Conservation (phyloP, 2,113 vertebrate species). For the Alligator mississippiensis region DNA sequence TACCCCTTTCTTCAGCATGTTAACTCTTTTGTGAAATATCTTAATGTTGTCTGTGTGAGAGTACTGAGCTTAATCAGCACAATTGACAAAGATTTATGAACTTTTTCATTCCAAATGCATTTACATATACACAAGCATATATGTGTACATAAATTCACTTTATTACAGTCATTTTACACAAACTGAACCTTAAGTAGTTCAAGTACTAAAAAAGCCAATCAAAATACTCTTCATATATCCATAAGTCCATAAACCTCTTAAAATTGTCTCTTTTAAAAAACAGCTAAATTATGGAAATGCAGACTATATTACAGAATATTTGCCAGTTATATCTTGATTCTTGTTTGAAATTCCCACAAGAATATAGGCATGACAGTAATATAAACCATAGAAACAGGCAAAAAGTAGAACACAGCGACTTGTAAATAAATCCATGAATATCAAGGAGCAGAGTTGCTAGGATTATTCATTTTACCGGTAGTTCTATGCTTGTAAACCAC, state of each 20-base stretch:
- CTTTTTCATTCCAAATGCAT: slow-evolving; percentile 59
- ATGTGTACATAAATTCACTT: slow-evolving; percentile 67
- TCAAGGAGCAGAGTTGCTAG: slow-evolving; percentile 68
- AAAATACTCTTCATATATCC: slow-evolving; percentile 65
- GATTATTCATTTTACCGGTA: slow-evolving; percentile 67
- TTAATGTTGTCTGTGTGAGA: slow-evolving; percentile 36
- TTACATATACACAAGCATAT: slow-evolving; percentile 59
- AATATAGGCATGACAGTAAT: slow-evolving; percentile 56
- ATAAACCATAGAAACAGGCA: slow-evolving; percentile 62
- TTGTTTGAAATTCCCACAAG: slow-evolving; percentile 72
- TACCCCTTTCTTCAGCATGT: slow-evolving; percentile 21
- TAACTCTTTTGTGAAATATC: slow-evolving; percentile 61
- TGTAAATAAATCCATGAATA: slow-evolving; percentile 77
- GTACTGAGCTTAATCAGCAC: slow-evolving; percentile 58
- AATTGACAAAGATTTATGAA: slow-evolving; percentile 66
- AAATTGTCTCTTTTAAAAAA: slow-evolving; percentile 66
- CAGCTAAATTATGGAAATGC: slow-evolving; percentile 71
- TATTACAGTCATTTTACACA: slow-evolving; percentile 71
- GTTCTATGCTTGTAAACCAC: slow-evolving; percentile 68
- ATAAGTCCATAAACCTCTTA: slow-evolving; percentile 69
- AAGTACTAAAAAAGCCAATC: slow-evolving; percentile 70
- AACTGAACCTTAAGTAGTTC: slow-evolving; percentile 62
- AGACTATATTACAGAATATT: slow-evolving; percentile 63
- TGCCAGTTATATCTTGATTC: slow-evolving; percentile 67
- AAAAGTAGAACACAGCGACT: slow-evolving; percentile 64